Conservation (phyloP, 2,888 invertebrate species). For the Heliconius charithonia region DNA sequence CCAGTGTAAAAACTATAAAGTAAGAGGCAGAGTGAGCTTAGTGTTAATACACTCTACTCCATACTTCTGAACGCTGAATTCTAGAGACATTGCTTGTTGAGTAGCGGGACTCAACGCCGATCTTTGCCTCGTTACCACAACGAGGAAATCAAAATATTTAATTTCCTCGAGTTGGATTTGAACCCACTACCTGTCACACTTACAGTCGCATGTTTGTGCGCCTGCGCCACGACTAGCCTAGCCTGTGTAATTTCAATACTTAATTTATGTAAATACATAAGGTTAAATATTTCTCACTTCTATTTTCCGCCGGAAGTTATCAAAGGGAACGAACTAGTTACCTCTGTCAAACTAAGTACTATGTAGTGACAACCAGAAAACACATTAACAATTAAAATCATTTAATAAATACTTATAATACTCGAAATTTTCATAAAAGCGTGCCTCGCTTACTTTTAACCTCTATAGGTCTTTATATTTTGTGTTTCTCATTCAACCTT, state of each 20-base stretch:
- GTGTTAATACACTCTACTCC: too few species aligned
- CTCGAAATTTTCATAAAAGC: slow-evolving; percentile 20
- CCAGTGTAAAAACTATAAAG: not conserved
- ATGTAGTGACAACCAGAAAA: not conserved
- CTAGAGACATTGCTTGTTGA: too few species aligned
- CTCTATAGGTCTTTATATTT: slow-evolving; percentile 16
- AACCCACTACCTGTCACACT: too few species aligned
- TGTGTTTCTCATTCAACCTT: slow-evolving; percentile 21
- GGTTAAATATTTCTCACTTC: not conserved
- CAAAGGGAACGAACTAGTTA: not conserved
- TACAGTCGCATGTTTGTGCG: too few species aligned
- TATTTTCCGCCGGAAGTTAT: not conserved
- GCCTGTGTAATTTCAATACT: not conserved
- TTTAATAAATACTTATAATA: slow-evolving; percentile 17
- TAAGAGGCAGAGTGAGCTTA: too few species aligned
- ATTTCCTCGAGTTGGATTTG: too few species aligned
- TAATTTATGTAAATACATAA: not conserved
- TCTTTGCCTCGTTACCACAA: too few species aligned
- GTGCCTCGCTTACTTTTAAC: slow-evolving; percentile 23
- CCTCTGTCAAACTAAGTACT: not conserved
- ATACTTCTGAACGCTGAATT: too few species aligned
- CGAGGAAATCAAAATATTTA: too few species aligned
- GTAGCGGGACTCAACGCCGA: too few species aligned
- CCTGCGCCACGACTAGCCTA: too few species aligned
- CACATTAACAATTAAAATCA: not conserved